Evolutionary conservation across 2,113 vertebrate species (phyloP), one percentile per base, ranked within the genome.

Genomic region (Progne subis): DNA sequence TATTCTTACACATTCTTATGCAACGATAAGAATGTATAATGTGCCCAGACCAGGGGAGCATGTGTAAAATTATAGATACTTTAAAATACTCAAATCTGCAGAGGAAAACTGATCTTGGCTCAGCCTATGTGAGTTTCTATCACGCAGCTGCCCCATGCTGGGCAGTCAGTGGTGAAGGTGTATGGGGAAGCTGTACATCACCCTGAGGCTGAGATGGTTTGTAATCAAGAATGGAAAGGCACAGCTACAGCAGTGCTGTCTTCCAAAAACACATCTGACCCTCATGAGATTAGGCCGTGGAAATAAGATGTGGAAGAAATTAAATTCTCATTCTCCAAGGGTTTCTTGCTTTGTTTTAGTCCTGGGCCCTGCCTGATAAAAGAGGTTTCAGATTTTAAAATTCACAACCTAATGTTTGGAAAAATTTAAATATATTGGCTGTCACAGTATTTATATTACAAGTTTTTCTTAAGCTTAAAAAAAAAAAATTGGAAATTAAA

Each of bases 201-300:
- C 47, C 49, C 70, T 17, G 3, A 77, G 55, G 43, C 41, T 0
- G 0, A n/a, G 25, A 23, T 0, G 2, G 11, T 56, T 72, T 80
- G 34, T 90, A 29, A 88, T 24, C 31, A n/a, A 39, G 71, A 56
- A 39, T 18, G 19, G 50, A 77, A 82, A 82, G 63, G 21, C 44
- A 49, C 37, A 83, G 55, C 31, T 56, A 64, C 3, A 5, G 71
- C 75, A 60, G 57, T 1, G 0, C 18, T 79, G 44, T 14, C 70
- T 59, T 71, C 50, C 61, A 64, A 41, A 86, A 92, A 88, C 28
- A 70, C 59, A 72, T 31, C 59, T 69, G 59, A 57, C 23, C 39
- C 28, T 74, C 60, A 1, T 4, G 16, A 93, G 57, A 82, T 60
- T 49, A 70, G 31, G 19, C 29, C 41, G 63, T 23, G 55, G 71